Base-by-base conservation (phyloP, 2,888 invertebrate genomes). In the Drosophila rubida region DNA sequence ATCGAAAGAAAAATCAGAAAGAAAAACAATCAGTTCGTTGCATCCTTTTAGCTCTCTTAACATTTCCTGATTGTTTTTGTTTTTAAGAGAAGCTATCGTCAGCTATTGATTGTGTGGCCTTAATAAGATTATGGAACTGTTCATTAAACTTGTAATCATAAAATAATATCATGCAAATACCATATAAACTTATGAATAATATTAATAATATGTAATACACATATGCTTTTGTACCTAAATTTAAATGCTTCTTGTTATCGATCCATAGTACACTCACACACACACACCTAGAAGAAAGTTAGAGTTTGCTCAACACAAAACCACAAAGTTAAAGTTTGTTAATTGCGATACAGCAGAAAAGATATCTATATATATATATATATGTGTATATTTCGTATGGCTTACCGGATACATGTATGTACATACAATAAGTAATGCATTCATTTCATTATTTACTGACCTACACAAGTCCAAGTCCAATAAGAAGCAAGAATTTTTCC, bases 171-270 rank as follows among this genome's bases (percentile, higher is more conserved):
- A 73, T 65, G 64, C 54, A 75, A 58, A 76, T 41, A 69, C 62
- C 71, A 66, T 57, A 68, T 53, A 58, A 58, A 72, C 59, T 62
- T 60, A 71, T 61, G 37, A 55, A 74, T 53, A 72, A 54, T 58
- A 64, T n/a, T 66, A 42, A 60, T 55, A 74, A 75, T 49, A 72
- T 57, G 50, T 46, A 68, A 70, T 59, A 72, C 65, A 72, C 67
- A 69, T 80, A 80, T 74, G 85, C 88, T 88, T 88, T 84, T 87
- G 84, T 88, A 84, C 88, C 84, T 84, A 81, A 84, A 87, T 78
- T 73, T 70, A 75, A 53, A 69, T 74, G 76, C 80, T 76, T 83
- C 69, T 87, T 76, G 65, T 79, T 75, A 78, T 53, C 64, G 44
- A 63, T 48, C 51, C 58, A 67, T 51, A 49, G 60, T 66, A 74